phyloP scores from a whole-genome alignment of 2,888 invertebrate species.

The Eristalis pertinax region DNA sequence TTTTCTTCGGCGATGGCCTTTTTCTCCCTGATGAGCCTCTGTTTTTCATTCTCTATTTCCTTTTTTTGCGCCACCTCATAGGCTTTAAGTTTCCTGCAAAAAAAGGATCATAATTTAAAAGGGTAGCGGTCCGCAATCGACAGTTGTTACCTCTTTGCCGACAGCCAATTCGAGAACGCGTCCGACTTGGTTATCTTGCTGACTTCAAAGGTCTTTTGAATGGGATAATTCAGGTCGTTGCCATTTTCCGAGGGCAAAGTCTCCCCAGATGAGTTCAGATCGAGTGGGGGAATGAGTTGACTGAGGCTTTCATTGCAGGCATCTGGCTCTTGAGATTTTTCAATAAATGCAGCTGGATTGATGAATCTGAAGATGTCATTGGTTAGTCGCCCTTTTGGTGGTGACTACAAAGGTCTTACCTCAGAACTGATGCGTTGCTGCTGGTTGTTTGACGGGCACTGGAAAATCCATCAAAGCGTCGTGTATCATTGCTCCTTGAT shows the following conservation, averaged over 20 bases:
- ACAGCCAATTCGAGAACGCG: conserved; percentile 78
- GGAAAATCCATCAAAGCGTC: conserved; percentile 21
- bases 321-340: conserved; percentile 62
- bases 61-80: conserved; percentile 73
- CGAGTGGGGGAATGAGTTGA: conserved; percentile 75
- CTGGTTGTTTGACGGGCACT: conserved; percentile 11
- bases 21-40: conserved; percentile 73
- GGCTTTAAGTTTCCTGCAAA: conserved; percentile 72
- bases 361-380: conserved; percentile 69
- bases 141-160: conserved; percentile 75
- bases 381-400: neutral
- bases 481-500: conserved; percentile 54
- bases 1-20: conserved; percentile 75
- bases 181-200: conserved; percentile 75
- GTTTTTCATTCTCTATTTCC: conserved; percentile 72
- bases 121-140: neutral
- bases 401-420: conserved; percentile 4
- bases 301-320: conserved; percentile 49
- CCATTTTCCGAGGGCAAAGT: conserved; percentile 39
- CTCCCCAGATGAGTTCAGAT: conserved; percentile 75
- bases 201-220: conserved; percentile 74
- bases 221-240: conserved; percentile 68
- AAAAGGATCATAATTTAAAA: neutral
- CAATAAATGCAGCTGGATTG: conserved; percentile 74
- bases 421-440: neutral